phyloP scores from a whole-genome alignment of 2,113 vertebrate genomes.

The Neogale vison region DNA sequence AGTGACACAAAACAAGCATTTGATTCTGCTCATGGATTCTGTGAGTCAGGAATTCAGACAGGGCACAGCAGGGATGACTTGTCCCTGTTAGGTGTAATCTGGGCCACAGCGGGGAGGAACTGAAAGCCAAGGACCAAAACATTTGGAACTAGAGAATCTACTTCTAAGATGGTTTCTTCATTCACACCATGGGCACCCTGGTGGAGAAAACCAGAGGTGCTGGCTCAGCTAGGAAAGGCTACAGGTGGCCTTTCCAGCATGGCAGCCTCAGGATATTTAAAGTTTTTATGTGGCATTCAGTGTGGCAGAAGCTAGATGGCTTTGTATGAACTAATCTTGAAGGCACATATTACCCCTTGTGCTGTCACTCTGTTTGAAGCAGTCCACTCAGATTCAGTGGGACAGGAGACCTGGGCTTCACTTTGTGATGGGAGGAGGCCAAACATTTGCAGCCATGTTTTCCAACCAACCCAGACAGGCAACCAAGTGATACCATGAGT shows the following conservation, averaged over 20 bases:
- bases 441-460: background rate
- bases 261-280: background rate
- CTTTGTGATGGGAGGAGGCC: background rate
- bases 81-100: background rate
- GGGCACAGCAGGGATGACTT: background rate
- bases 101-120: background rate
- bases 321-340: background rate
- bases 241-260: background rate
- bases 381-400: background rate
- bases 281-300: background rate
- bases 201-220: background rate
- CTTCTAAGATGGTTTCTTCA: background rate
- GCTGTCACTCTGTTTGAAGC: background rate
- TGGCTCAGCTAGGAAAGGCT: background rate
- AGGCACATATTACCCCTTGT: background rate
- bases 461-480: background rate
- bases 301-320: background rate
- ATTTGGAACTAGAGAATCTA: background rate
- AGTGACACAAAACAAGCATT: slow-evolving; percentile 1
- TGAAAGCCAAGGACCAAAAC: background rate
- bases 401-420: background rate
- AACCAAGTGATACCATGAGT: background rate
- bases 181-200: background rate
- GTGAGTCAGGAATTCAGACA: background rate
- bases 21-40: background rate